phyloP scores from a whole-genome alignment of 2,888 invertebrate genomes.

The Leucoptera coffeella region DNA sequence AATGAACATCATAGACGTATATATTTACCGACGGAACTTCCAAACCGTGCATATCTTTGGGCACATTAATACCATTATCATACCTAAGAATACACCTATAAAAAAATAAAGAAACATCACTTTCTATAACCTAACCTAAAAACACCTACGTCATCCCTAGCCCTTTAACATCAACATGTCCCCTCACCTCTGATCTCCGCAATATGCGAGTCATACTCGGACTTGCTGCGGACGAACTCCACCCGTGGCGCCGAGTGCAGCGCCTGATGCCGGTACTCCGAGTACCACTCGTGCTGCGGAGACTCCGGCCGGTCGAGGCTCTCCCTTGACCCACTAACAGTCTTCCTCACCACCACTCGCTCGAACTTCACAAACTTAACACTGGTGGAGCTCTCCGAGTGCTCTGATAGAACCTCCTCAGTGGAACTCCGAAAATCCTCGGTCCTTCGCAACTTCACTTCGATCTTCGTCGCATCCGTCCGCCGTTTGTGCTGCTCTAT shows the following conservation, averaged over 20 bases:
- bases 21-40: no score
- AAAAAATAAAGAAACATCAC: no score
- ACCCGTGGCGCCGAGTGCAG: conserved; percentile 62
- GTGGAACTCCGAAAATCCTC: conserved; percentile 20
- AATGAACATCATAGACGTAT: no score
- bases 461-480: conserved; percentile 51
- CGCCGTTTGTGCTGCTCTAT: conserved; percentile 52
- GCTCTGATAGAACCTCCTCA: conserved; percentile 43
- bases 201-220: conserved; percentile 83
- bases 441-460: conserved; percentile 52
- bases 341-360: conserved; percentile 60
- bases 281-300: conserved; percentile 41
- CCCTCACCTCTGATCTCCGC: conserved; percentile 81
- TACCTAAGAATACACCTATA: no score
- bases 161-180: no score
- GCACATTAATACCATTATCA: no score
- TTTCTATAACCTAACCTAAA: no score
- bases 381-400: conserved; percentile 59
- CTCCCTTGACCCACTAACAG: conserved; percentile 46
- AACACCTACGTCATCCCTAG: no score
- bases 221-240: conserved; percentile 70
- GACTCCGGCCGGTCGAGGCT: conserved; percentile 28
- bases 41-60: no score
- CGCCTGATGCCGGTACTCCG: conserved; percentile 41
- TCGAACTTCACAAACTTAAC: conserved; percentile 67